phyloP scores from a whole-genome alignment of 2,113 vertebrate species.

The Seriola quinqueradiata region DNA sequence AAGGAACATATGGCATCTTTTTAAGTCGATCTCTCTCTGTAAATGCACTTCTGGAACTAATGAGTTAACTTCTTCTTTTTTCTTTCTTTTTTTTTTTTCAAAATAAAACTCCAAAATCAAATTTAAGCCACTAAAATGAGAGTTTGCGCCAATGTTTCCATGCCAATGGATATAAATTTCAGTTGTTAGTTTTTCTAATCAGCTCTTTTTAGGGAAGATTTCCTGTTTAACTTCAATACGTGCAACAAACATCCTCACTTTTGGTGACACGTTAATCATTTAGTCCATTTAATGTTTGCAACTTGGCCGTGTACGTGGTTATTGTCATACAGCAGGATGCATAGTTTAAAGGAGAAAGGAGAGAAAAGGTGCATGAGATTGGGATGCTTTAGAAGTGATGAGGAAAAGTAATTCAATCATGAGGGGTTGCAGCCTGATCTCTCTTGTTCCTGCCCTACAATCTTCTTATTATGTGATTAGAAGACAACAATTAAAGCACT shows the following conservation, averaged over 20 bases:
- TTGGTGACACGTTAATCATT: not conserved
- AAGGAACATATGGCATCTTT: slow-evolving; percentile 47
- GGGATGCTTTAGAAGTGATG: slow-evolving; percentile 19
- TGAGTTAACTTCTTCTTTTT: slow-evolving; percentile 35
- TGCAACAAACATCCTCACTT: not conserved
- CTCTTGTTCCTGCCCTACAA: slow-evolving; percentile 9
- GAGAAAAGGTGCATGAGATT: not conserved
- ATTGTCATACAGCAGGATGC: not conserved
- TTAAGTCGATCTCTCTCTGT: slow-evolving; percentile 32
- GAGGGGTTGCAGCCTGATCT: slow-evolving; percentile 3
- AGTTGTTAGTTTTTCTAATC: not conserved
- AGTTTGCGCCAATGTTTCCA: not conserved
- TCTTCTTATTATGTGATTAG: slow-evolving; percentile 17
- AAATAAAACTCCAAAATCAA: not conserved
- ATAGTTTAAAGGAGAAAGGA: not conserved
- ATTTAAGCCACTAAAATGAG: not conserved
- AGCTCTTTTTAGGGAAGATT: not conserved
- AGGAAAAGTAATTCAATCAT: slow-evolving; percentile 4
- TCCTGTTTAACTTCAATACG: not conserved
- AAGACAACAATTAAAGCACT: slow-evolving; percentile 38
- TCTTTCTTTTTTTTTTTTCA: slow-evolving; percentile 26
- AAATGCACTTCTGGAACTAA: slow-evolving; percentile 6
- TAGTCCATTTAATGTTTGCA: not conserved
- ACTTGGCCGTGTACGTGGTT: not conserved
- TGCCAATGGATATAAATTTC: not conserved